Conservation (phyloP, 2,888 invertebrate species). For the Pilophorus perplexus region DNA sequence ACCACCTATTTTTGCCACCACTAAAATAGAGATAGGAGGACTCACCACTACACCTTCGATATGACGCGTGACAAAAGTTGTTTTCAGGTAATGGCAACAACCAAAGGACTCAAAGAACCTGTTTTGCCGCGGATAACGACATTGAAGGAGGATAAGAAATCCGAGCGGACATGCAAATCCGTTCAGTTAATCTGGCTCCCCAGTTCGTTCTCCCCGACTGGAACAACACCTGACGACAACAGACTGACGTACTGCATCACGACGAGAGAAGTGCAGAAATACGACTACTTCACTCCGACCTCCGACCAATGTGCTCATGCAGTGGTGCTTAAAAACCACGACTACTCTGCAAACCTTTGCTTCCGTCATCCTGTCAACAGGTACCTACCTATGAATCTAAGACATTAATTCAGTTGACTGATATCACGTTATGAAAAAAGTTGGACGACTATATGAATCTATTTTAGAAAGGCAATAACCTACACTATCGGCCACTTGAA, state of each 20-base stretch:
- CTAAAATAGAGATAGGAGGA: too few species aligned
- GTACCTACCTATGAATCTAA: too few species aligned
- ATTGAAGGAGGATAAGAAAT: constrained; percentile 56
- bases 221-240: constrained; percentile 50
- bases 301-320: constrained; percentile 56
- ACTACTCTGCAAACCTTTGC: constrained; percentile 53
- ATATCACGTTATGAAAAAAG: too few species aligned
- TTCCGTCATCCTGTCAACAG: constrained; percentile 44
- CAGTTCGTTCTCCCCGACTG: background rate
- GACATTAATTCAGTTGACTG: too few species aligned
- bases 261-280: constrained; percentile 51
- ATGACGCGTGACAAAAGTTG: too few species aligned
- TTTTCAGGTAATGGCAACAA: constrained; percentile 58
- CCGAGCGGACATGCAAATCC: constrained; percentile 56
- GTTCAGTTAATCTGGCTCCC: constrained; percentile 61
- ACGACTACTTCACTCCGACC: constrained; percentile 45
- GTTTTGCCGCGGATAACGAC: constrained; percentile 57
- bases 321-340: constrained; percentile 53
- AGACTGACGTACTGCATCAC: constrained; percentile 53
- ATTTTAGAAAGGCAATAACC: constrained; percentile 56
- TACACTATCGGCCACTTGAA: constrained; percentile 56
- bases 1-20: too few species aligned
- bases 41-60: too few species aligned
- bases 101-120: constrained; percentile 56
- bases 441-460: too few species aligned